A percentile compares a stretch with the other conserved stretches of the same genome.
Conservation (phyloP, 2,113 vertebrate species). For the Solea senegalensis region DNA sequence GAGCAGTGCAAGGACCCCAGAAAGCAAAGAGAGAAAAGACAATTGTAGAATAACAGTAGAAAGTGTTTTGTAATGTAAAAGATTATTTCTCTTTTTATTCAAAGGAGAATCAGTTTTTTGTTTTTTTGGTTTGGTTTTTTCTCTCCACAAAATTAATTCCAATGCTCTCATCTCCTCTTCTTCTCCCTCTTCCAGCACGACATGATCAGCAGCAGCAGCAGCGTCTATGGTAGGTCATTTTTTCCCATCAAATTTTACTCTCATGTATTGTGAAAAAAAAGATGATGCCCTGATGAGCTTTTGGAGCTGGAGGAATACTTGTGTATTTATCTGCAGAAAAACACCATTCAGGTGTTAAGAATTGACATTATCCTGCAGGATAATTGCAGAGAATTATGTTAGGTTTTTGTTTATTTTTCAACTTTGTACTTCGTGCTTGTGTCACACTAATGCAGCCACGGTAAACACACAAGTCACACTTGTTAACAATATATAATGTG, state of each 20-base stretch:
- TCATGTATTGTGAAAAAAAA: background rate
- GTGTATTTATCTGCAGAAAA: background rate
- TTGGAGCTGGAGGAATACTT: background rate
- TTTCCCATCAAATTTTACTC: constrained; percentile 83
- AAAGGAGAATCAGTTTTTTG: constrained; percentile 80
- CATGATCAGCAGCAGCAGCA: constrained; percentile 99
- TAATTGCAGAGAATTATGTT: background rate
- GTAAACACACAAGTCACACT: background rate
- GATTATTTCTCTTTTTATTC: constrained; percentile 74
- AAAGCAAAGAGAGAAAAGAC: too few species aligned
- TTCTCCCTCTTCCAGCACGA: constrained; percentile 85
- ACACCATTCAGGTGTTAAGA: background rate
- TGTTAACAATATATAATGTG: constrained; percentile 24
- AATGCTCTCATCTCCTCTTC: constrained; percentile 79
- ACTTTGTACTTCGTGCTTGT: background rate
- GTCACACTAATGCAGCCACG: background rate
- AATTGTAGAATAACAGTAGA: constrained; percentile 56
- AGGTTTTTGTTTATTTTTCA: constrained; percentile 7
- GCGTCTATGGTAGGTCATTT: constrained; percentile 96
- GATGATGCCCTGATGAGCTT: background rate
- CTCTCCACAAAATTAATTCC: constrained; percentile 82
- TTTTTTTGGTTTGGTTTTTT: constrained; percentile 32
- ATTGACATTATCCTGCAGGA: background rate
- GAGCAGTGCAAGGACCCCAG: constrained; percentile 77
- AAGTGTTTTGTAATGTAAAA: constrained; percentile 91